These are phyloP conservation scores for Sphecodes monilicornis DNA, from an alignment of 2,888 invertebrate genomes.

Conservation along the genomic window DNA sequence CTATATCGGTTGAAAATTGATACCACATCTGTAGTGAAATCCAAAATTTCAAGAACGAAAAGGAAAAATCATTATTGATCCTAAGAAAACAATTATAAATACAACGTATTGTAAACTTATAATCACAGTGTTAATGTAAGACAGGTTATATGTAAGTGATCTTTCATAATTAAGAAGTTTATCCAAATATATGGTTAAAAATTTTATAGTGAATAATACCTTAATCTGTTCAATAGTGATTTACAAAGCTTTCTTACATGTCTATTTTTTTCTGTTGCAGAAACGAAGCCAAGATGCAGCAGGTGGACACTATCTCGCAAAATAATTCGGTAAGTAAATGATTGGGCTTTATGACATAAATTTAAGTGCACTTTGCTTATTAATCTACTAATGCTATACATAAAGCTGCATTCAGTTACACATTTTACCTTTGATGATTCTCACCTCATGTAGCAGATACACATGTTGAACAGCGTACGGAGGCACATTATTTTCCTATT, in stretches of 20 bases:
- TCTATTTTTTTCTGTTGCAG: slow-evolving; percentile 80
- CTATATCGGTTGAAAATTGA: slow-evolving; percentile 54
- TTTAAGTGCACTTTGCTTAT: slow-evolving; percentile 65
- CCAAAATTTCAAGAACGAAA: slow-evolving; percentile 40
- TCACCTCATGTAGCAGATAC: slow-evolving; percentile 47
- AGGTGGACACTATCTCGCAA: slow-evolving; percentile 86
- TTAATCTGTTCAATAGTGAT: slow-evolving; percentile 5
- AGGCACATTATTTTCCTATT: slow-evolving; percentile 12
- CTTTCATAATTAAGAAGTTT: slow-evolving; percentile 35
- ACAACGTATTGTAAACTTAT: slow-evolving; percentile 38
- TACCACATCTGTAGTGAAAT: slow-evolving; percentile 35
- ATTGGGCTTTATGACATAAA: slow-evolving; percentile 22
- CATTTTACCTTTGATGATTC: slow-evolving; percentile 36
- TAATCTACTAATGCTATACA: slow-evolving; percentile 67
- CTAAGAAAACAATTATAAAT: slow-evolving; percentile 40
- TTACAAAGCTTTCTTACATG: slow-evolving; percentile 37
- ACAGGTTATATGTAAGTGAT: slow-evolving; percentile 48
- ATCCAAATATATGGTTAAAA: slow-evolving; percentile 33
- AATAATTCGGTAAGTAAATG: slow-evolving; percentile 86
- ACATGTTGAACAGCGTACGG: slow-evolving; percentile 35
- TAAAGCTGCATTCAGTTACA: slow-evolving; percentile 55
- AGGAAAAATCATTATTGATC: slow-evolving; percentile 35
- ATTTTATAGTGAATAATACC: slow-evolving; percentile 28
- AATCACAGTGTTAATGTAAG: slow-evolving; percentile 33
- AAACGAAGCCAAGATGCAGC: slow-evolving; percentile 86